A percentile compares a stretch with the other conserved stretches of the same genome.
Conservation (phyloP, 2,797 vertebrate genomes). For the Xenopus petersii region DNA sequence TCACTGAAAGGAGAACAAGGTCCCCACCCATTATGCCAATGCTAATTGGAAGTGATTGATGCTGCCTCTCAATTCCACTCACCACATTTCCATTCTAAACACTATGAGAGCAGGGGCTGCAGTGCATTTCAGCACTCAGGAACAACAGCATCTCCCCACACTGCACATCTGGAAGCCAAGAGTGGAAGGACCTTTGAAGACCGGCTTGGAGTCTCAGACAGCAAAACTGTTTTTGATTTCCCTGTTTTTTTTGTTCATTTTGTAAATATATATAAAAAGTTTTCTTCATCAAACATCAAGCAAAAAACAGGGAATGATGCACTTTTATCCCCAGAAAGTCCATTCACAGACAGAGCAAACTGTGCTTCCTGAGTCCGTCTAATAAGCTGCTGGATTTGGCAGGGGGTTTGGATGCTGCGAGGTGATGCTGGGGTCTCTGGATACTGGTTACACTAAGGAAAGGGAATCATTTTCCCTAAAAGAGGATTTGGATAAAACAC, state of each 20-base stretch:
- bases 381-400: conserved; percentile 8
- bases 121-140: conserved; percentile 38
- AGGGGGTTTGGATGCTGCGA: conserved; percentile 19
- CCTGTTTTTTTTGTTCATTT: neutral
- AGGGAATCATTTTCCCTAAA: conserved; percentile 16
- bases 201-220: conserved; percentile 19
- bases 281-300: neutral
- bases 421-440: conserved; percentile 27
- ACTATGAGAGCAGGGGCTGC: conserved; percentile 39
- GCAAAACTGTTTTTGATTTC: conserved; percentile 23
- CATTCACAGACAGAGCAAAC: conserved; percentile 2
- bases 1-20: conserved; percentile 43
- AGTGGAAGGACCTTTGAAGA: conserved; percentile 6
- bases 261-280: neutral
- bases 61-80: conserved; percentile 38
- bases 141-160: conserved; percentile 29
- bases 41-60: conserved; percentile 47
- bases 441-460: conserved; percentile 13
- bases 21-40: conserved; percentile 46
- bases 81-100: conserved; percentile 43
- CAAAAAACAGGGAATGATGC: conserved; percentile 28
- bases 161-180: conserved; percentile 36
- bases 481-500: conserved; percentile 19
- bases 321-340: conserved; percentile 35
- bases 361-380: conserved; percentile 8